Conservation (phyloP, 2,888 invertebrate species). For the Electrophaes corylata region DNA sequence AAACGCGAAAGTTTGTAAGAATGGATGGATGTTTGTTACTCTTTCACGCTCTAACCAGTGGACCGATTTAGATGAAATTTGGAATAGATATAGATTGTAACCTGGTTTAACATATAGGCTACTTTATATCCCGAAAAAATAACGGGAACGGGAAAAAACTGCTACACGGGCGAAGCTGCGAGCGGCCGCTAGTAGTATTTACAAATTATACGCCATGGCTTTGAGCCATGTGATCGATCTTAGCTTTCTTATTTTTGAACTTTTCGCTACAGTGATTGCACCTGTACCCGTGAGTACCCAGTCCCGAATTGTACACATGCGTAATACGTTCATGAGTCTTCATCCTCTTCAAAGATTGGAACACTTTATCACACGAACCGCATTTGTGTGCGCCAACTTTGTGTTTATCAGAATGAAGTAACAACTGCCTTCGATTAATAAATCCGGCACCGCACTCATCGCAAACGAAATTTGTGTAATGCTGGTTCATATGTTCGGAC, state of each 20-base stretch:
- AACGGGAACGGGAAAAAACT: no score
- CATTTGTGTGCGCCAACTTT: constrained; percentile 62
- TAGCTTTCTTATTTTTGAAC: constrained; percentile 57
- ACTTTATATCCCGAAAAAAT: no score
- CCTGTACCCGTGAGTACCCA: constrained; percentile 43
- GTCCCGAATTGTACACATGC: constrained; percentile 52
- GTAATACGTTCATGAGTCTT: constrained; percentile 73
- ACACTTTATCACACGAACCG: constrained; percentile 70
- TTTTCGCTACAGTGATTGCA: constrained; percentile 64
- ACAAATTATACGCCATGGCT: constrained; percentile 50
- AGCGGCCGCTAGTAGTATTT: neutral
- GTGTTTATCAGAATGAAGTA: constrained; percentile 59
- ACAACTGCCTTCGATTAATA: constrained; percentile 57
- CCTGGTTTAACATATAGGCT: no score
- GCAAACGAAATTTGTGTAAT: constrained; percentile 66
- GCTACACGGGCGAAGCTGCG: no score
- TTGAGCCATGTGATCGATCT: constrained; percentile 55
- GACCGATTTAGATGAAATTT: no score
- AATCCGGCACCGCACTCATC: constrained; percentile 65
- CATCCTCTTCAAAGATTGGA: constrained; percentile 72
- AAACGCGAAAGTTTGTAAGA: no score
- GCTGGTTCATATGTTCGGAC: constrained; percentile 68
- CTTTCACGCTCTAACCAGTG: no score
- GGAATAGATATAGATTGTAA: no score
- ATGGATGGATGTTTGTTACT: no score